Base-by-base conservation (phyloP, 2,113 vertebrate genomes). In the Bubalus kerabau region DNA sequence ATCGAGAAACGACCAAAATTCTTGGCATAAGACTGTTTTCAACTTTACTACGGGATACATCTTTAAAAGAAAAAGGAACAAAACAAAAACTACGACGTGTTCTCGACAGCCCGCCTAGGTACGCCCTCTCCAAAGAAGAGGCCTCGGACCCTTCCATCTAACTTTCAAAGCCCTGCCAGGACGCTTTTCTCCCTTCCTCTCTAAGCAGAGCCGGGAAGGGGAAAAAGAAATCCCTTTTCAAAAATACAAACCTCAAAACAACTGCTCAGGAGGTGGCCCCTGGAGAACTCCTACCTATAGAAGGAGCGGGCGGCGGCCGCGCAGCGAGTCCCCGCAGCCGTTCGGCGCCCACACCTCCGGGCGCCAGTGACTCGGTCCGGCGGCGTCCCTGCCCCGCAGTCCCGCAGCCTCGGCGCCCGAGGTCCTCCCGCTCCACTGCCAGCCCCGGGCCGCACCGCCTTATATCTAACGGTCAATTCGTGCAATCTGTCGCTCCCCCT, bases 401-500 rank as follows among this genome's bases (percentile, higher is more conserved):
- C 90, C 86, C 9, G 78, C 84, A 71, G 90, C 48, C 76, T 62
- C 2, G 84, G 76, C 4, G 93, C 82, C 81, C 81, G 62, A 43
- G 88, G 91, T 82, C 91, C 92, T 86, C 91, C 92, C n/a, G 87
- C 97, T 83, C 91, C 96, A 88, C 98, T 97, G 97, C 97, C 98
- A 96, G 98, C 98, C 98, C 98, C 97, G 97, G 98, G 99, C 97
- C 96, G 98, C 97, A 93, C 98, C 97, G 97, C 97, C 98, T 98
- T 99, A 97, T 98, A 99, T 98, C 98, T 98, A 99, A 99, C 99
- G 99, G 99, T 99, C 99, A 98, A 97, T 97, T 98, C 98, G 97
- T 97, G 98, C 99, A 99, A 99, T 99, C 99, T 99, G 99, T 99
- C 99, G 99, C 99, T 98, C 95, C 64, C 87, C 93, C 95, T 62